A percentile compares a stretch with the other conserved stretches of the same genome.
These are phyloP conservation scores for Caenorhabditis macrosperma DNA, from an alignment of 2,888 invertebrate genomes.

Conservation along the genomic window DNA sequence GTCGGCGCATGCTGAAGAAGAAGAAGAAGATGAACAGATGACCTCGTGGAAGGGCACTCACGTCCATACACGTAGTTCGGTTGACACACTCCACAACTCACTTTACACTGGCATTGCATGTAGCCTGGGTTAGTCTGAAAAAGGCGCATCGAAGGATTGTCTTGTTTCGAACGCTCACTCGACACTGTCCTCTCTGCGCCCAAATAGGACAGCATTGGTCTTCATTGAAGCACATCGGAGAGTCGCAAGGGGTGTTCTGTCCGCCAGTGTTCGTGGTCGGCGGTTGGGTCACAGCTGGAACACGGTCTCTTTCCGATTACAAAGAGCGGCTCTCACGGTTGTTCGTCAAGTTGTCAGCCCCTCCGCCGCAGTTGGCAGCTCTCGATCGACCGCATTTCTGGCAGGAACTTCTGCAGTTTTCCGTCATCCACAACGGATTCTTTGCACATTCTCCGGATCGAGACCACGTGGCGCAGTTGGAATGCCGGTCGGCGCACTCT, in stretches of 20 bases:
- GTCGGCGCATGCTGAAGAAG: slow-evolving; percentile 63
- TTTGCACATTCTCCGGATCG: slow-evolving; percentile 71
- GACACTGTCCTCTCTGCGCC: slow-evolving; percentile 69
- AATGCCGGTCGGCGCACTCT: slow-evolving; percentile 68
- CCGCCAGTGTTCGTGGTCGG: slow-evolving; percentile 14
- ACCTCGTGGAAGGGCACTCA: slow-evolving; percentile 8
- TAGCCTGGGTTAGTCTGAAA: slow-evolving; percentile 63
- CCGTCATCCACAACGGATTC: slow-evolving; percentile 76
- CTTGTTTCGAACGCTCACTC: too few relatives aligned
- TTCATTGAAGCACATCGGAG: slow-evolving; percentile 75
- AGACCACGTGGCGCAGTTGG: slow-evolving; percentile 63
- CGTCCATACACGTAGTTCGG: slow-evolving; percentile 71
- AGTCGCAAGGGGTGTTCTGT: slow-evolving; percentile 40
- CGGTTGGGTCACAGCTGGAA: slow-evolving; percentile 38
- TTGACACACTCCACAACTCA: slow-evolving; percentile 72
- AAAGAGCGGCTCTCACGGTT: neutral
- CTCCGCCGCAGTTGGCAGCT: slow-evolving; percentile 56
- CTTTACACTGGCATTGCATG: slow-evolving; percentile 74
- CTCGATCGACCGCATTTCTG: slow-evolving; percentile 65
- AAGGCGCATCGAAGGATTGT: too few relatives aligned
- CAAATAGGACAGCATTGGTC: slow-evolving; percentile 73
- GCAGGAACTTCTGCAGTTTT: slow-evolving; percentile 73
- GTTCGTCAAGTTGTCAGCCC: slow-evolving; percentile 13
- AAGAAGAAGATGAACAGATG: neutral
- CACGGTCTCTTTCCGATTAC: neutral